Evolutionary conservation across 2,888 invertebrate species (phyloP).

Genomic region (Scaptomyza parva): DNA sequence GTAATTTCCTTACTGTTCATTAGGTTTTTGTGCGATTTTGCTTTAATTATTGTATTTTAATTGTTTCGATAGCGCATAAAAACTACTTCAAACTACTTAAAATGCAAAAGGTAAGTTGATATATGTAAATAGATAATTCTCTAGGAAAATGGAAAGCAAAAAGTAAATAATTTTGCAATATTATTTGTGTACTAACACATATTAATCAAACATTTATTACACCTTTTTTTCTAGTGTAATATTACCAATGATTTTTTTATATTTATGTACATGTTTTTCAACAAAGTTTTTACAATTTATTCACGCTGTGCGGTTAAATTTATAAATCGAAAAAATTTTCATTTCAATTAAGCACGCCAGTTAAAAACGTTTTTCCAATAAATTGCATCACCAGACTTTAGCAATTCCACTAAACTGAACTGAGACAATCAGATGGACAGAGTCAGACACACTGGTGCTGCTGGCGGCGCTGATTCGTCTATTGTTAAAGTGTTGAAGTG

Average conservation of each 20-base stretch:
- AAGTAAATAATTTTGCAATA: not conserved
- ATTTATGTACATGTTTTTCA: not conserved
- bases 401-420: conserved; percentile 26
- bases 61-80: conserved; percentile 27
- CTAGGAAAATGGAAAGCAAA: not conserved
- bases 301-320: conserved; percentile 34
- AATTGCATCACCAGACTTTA: conserved; percentile 70
- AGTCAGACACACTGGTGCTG: conserved; percentile 43
- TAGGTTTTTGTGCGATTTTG: conserved; percentile 42
- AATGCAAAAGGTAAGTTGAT: conserved; percentile 15
- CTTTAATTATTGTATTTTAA: conserved; percentile 47
- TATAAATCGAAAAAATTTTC: conserved; percentile 21
- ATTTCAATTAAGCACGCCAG: conserved; percentile 38
- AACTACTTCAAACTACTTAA: conserved; percentile 10
- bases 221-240: not conserved
- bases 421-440: conserved; percentile 21
- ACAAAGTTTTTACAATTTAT: conserved; percentile 6
- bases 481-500: conserved; percentile 77
- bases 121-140: not conserved
- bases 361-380: conserved; percentile 66
- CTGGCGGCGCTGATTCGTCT: conserved; percentile 47
- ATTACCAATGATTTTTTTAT: not conserved
- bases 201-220: not conserved
- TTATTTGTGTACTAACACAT: not conserved
- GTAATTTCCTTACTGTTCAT: conserved; percentile 68